phyloP scores from a whole-genome alignment of 2,113 vertebrate species.

The Nicator chloris region DNA sequence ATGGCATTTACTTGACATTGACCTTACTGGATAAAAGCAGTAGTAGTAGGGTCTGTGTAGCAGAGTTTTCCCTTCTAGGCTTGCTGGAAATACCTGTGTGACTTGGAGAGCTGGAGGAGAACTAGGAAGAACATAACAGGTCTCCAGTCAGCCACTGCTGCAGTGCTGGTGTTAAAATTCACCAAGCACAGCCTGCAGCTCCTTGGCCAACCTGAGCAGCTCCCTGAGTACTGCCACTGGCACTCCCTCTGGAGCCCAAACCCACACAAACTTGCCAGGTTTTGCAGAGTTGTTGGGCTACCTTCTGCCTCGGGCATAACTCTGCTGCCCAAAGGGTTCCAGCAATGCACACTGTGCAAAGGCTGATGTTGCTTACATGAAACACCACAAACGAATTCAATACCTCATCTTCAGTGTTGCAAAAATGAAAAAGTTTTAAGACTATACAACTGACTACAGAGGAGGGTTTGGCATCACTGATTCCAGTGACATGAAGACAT shows the following conservation, averaged over 20 bases:
- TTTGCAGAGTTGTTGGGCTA: not conserved
- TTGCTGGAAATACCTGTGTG: not conserved
- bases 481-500: not conserved
- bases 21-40: not conserved
- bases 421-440: not conserved
- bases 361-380: rapidly evolving
- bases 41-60: not conserved
- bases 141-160: not conserved
- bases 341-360: not conserved
- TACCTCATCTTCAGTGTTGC: not conserved
- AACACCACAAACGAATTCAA: not conserved
- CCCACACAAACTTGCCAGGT: not conserved
- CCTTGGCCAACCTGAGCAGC: not conserved
- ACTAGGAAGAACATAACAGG: not conserved
- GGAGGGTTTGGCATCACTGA: not conserved
- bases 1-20: not conserved
- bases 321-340: not conserved
- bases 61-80: not conserved
- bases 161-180: not conserved
- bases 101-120: not conserved
- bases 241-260: not conserved
- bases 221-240: not conserved
- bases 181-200: not conserved
- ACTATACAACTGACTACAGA: not conserved
- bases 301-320: not conserved